These are phyloP conservation scores for Agonopterix alstromeriana DNA, from an alignment of 2,888 invertebrate species.

Conservation along the genomic window DNA sequence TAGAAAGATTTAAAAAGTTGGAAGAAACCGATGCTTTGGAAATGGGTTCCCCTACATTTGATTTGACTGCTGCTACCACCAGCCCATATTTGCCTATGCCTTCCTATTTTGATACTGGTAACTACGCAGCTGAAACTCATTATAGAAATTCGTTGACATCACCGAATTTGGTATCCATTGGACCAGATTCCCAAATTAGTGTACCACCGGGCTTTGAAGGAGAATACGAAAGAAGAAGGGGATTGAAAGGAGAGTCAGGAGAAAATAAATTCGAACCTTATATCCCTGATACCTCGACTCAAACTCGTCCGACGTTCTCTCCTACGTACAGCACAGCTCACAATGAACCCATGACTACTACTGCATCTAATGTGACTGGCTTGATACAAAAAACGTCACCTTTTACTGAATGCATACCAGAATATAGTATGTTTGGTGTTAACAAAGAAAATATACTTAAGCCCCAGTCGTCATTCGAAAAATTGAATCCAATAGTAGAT, in stretches of 20 bases:
- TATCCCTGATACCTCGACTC: conserved; percentile 40
- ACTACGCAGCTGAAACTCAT: conserved; percentile 61
- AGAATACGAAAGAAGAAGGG: conserved; percentile 35
- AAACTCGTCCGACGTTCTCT: conserved; percentile 27
- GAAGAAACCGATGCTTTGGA: conserved; percentile 26
- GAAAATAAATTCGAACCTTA: conserved; percentile 5
- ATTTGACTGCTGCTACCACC: conserved; percentile 15
- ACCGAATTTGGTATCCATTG: conserved; percentile 19
- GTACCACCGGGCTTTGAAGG: conserved; percentile 63
- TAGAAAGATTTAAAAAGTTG: conserved; percentile 54
- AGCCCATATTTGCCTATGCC: conserved; percentile 48
- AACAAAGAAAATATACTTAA: neutral
- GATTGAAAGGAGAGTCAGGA: conserved; percentile 14
- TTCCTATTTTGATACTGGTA: conserved; percentile 67
- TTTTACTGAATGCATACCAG: neutral
- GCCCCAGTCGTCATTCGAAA: too few species aligned
- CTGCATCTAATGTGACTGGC: neutral
- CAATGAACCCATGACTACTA: neutral
- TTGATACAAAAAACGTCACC: too few species aligned
- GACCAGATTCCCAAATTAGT: conserved; percentile 20
- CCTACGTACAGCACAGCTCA: conserved; percentile 18
- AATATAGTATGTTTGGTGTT: conserved; percentile 5
- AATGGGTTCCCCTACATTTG: conserved; percentile 4
- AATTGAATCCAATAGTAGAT: too few species aligned
- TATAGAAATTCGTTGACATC: conserved; percentile 47